Percentiles rank a stretch among this genome's conserved stretches.
Evolutionary conservation across 2,888 invertebrate species (phyloP).

Genomic region (Gandaritis pyraliata): DNA sequence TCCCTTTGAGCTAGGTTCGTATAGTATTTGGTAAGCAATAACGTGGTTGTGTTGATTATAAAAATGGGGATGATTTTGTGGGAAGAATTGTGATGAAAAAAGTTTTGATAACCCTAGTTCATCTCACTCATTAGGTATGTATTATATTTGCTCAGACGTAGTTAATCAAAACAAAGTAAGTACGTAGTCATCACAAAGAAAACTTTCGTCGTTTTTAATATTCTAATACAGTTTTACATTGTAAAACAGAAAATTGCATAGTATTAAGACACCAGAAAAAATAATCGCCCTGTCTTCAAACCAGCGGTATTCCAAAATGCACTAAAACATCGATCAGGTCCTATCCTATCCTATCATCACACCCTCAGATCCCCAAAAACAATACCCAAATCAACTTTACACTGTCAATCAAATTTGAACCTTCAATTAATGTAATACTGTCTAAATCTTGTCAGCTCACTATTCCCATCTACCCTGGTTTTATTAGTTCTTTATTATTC

Average conservation of each 20-base stretch:
- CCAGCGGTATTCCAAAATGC: slow-evolving; percentile 1
- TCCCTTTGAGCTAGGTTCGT: neutral
- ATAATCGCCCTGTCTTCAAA: neutral
- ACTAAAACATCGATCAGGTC: slow-evolving; percentile 5
- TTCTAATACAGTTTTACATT: no score
- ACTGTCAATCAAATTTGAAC: neutral
- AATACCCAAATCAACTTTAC: slow-evolving; percentile 5
- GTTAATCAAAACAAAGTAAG: no score
- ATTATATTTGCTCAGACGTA: no score
- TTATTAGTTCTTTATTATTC: slow-evolving; percentile 3
- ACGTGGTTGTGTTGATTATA: neutral
- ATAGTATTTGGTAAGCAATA: neutral
- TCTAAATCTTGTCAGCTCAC: neutral
- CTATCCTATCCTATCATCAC: slow-evolving; percentile 1
- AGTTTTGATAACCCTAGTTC: no score
- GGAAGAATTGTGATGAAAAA: no score
- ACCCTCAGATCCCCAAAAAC: neutral
- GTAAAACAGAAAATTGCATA: no score
- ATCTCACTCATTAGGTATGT: no score
- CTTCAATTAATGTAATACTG: slow-evolving; percentile 1
- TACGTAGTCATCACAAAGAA: no score
- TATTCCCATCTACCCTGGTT: slow-evolving; percentile 5
- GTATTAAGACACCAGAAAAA: no score
- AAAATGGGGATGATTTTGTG: no score
- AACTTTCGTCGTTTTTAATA: no score